phyloP scores from a whole-genome alignment of 2,888 invertebrate species.

The Chloromyia formosa region DNA sequence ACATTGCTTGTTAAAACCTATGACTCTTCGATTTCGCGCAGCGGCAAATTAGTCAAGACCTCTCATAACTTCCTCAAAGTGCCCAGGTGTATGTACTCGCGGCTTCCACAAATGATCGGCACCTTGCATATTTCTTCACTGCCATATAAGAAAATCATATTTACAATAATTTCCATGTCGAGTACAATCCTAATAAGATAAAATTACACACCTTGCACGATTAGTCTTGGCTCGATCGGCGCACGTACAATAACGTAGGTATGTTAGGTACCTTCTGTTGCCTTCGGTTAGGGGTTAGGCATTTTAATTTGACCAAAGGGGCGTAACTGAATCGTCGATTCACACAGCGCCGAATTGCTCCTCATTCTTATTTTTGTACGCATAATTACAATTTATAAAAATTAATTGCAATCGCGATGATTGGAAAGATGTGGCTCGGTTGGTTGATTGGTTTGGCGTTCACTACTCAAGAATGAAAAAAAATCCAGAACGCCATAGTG shows the following conservation, averaged over 20 bases:
- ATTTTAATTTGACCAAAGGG: slow-evolving; percentile 2
- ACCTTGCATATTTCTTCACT: not conserved
- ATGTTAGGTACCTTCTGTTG: not conserved
- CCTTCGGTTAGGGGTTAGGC: not conserved
- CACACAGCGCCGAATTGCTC: not conserved
- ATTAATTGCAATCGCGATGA: slow-evolving; percentile 8
- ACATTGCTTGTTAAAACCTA: not conserved
- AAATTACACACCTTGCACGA: not conserved
- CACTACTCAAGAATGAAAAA: not conserved
- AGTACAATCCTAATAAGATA: not conserved
- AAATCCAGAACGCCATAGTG: not conserved
- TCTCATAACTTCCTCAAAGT: not conserved
- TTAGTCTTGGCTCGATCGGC: not conserved
- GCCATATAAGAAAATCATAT: slow-evolving; percentile 1
- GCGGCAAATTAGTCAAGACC: not conserved
- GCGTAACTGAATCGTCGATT: not conserved
- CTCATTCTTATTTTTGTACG: slow-evolving; percentile 19
- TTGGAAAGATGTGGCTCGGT: not conserved
- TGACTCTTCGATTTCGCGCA: not conserved
- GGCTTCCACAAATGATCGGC: too few species aligned
- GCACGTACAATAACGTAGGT: too few species aligned
- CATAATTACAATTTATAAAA: slow-evolving; percentile 17
- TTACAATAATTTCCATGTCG: slow-evolving; percentile 20
- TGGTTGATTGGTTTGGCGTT: not conserved
- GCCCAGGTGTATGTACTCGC: not conserved